These are phyloP conservation scores for Battus philenor DNA, from an alignment of 1,140 invertebrate species.

Conservation along the genomic window DNA sequence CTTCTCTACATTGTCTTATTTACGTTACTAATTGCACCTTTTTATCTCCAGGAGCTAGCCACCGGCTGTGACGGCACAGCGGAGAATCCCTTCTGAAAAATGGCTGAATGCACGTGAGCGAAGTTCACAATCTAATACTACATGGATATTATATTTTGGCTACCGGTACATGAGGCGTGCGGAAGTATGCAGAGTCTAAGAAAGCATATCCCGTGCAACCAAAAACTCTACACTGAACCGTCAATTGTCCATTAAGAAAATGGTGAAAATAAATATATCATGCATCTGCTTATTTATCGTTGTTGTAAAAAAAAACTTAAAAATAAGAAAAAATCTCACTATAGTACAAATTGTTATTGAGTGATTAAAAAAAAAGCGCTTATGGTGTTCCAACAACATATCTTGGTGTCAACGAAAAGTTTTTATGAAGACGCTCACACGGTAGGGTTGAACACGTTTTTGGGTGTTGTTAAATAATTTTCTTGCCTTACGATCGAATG, in stretches of 20 bases:
- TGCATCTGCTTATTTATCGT: conserved; percentile 6
- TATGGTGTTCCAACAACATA: conserved; percentile 11
- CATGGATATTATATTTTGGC: conserved; percentile 6
- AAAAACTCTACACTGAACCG: not conserved
- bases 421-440: no score
- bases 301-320: conserved; percentile 1
- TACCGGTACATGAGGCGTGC: not conserved
- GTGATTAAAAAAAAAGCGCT: conserved; percentile 12
- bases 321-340: conserved; percentile 5
- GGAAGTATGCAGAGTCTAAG: conserved; percentile 10
- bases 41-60: conserved; percentile 18
- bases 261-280: not conserved
- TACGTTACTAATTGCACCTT: not conserved
- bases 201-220: not conserved
- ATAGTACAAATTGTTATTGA: conserved; percentile 16
- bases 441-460: no score
- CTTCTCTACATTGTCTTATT: no score
- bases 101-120: not conserved
- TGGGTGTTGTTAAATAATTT: no score
- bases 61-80: conserved; percentile 17
- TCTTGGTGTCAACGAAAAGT: not conserved
- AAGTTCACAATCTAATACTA: not conserved
- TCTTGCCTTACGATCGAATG: no score
- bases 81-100: conserved; percentile 19
- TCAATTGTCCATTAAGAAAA: conserved; percentile 4